A percentile compares a stretch with the other conserved stretches of the same genome.
Evolutionary conservation across 2,888 invertebrate species (phyloP).

Genomic region (Eupithecia pulchellata): DNA sequence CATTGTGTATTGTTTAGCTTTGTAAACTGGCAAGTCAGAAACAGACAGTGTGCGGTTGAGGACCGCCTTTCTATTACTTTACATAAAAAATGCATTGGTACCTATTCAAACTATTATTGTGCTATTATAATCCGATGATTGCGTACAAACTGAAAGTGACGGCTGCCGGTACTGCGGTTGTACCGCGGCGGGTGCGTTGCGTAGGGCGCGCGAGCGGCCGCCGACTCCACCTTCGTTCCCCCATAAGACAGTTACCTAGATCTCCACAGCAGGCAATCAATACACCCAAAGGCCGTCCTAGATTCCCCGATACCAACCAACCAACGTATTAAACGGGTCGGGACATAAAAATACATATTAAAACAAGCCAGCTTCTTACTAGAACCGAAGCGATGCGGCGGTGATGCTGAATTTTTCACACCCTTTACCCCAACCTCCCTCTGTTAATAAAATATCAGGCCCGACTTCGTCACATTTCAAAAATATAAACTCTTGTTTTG

Average conservation of each 20-base stretch:
- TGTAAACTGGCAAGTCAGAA: no score
- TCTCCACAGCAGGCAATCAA: neutral
- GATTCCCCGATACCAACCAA: conserved; percentile 40
- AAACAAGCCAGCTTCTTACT: conserved; percentile 60
- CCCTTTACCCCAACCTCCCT: conserved; percentile 53
- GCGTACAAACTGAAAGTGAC: neutral
- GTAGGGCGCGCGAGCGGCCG: neutral
- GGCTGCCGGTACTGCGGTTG: neutral
- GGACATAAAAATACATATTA: conserved; percentile 66
- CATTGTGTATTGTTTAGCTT: no score
- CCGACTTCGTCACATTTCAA: conserved; percentile 77
- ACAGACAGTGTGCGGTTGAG: no score
- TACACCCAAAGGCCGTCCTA: conserved; percentile 3
- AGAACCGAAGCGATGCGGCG: conserved; percentile 53
- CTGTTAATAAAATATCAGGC: conserved; percentile 77
- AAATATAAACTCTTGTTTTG: conserved; percentile 46
- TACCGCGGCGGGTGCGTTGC: neutral
- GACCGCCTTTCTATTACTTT: no score
- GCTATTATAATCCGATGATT: neutral
- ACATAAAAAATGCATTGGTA: no score
- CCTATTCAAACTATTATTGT: no score
- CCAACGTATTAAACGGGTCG: conserved; percentile 53
- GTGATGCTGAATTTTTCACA: conserved; percentile 73
- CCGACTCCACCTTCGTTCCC: neutral
- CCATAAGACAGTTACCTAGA: neutral